Evolutionary conservation across 1,140 invertebrate genomes (phyloP).

Genomic region (Pseudachorutes palmiensis): DNA sequence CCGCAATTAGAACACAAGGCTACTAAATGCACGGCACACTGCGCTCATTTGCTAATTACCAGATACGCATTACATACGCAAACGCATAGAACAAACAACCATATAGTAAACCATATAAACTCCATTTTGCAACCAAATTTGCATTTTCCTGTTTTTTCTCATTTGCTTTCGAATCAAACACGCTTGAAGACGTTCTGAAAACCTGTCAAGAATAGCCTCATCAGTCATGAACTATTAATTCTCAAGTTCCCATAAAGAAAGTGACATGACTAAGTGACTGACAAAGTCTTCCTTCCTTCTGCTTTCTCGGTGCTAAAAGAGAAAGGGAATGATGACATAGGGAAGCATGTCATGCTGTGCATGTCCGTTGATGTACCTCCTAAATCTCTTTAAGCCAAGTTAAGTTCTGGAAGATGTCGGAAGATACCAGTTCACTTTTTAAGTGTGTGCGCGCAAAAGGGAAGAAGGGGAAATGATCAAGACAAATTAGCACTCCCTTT

Average conservation of each 20-base stretch:
- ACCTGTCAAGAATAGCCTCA: not conserved
- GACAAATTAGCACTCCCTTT: slow-evolving; percentile 34
- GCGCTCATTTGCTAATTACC: too few species aligned
- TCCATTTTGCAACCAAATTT: too few species aligned
- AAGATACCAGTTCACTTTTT: not conserved
- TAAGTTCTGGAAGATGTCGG: not conserved
- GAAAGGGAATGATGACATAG: not conserved
- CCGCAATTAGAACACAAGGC: too few species aligned
- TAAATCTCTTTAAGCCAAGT: slow-evolving; percentile 12
- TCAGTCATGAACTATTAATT: not conserved
- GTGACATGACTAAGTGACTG: slow-evolving; percentile 11
- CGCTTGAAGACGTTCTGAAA: too few species aligned
- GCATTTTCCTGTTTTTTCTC: too few species aligned
- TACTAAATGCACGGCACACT: too few species aligned
- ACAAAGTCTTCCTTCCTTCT: not conserved
- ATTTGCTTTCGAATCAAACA: too few species aligned
- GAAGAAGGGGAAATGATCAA: slow-evolving; percentile 35
- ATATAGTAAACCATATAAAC: too few species aligned
- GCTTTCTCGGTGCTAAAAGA: not conserved
- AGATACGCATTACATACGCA: too few species aligned
- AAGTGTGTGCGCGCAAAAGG: slow-evolving; percentile 1
- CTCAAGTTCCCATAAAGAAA: not conserved
- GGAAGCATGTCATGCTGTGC: slow-evolving; percentile 8
- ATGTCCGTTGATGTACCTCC: slow-evolving; percentile 6
- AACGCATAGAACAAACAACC: too few species aligned